Evolutionary conservation across 2,113 vertebrate species (phyloP).

Genomic region (Silurus meridionalis): DNA sequence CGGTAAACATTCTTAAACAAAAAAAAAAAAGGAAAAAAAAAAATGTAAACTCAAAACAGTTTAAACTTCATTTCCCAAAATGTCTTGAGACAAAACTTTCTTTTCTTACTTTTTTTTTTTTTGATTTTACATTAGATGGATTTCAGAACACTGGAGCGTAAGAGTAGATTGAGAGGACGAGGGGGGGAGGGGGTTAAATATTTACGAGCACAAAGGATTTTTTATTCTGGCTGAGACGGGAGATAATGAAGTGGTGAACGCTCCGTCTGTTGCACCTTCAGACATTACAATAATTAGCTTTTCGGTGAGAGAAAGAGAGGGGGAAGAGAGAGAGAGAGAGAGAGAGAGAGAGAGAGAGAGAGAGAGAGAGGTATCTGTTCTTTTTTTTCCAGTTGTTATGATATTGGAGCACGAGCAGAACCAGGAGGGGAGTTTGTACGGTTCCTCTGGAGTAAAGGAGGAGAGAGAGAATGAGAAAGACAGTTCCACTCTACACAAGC

Average conservation of each 20-base stretch:
- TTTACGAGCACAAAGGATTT: not conserved
- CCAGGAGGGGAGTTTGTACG: too few relatives aligned
- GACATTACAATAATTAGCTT: not conserved
- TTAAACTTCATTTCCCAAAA: slow-evolving; percentile 49
- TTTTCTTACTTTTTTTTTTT: not conserved
- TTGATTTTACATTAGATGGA: not conserved
- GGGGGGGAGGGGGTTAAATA: not conserved
- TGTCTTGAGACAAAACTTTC: slow-evolving; percentile 29
- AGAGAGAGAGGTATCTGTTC: too few relatives aligned
- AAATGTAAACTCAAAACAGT: slow-evolving; percentile 62
- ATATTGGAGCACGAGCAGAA: too few relatives aligned
- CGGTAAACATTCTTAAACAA: slow-evolving; percentile 40
- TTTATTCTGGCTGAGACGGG: not conserved
- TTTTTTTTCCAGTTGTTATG: not conserved
- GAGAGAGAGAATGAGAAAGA: not conserved
- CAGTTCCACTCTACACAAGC: slow-evolving; percentile 1
- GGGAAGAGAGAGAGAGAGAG: too few relatives aligned
- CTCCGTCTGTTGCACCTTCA: not conserved
- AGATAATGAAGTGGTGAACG: not conserved
- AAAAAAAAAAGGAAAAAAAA: slow-evolving; percentile 30
- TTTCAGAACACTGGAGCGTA: not conserved
- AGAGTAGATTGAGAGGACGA: not conserved
- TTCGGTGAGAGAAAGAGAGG: not conserved
- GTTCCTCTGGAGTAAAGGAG: not conserved
- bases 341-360: too few relatives aligned